Percentiles rank a stretch among this genome's conserved stretches.
Conservation (phyloP, 2,797 vertebrate species). For the Poecilia picta region DNA sequence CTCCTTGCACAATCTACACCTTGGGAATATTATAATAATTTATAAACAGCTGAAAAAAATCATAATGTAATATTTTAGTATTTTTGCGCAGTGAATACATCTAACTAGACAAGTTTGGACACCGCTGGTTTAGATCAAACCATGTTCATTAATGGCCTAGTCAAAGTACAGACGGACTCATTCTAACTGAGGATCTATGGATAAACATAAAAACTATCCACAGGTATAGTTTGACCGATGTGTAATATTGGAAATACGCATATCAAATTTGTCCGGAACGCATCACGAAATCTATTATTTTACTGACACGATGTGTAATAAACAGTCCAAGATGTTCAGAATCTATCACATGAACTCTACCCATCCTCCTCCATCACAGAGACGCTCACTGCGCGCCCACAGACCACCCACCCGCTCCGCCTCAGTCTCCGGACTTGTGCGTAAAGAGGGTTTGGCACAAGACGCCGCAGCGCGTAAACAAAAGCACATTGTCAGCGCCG, state of each 20-base stretch:
- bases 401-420: slow-evolving; percentile 2
- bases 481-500: slow-evolving; percentile 90
- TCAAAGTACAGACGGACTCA: neutral
- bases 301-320: neutral
- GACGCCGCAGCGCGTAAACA: slow-evolving; percentile 87
- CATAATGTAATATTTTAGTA: too few relatives aligned
- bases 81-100: too few relatives aligned
- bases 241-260: too few relatives aligned
- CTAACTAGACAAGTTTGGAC: neutral
- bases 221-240: neutral
- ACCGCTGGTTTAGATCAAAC: too few relatives aligned
- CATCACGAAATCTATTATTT: neutral
- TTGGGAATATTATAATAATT: too few relatives aligned
- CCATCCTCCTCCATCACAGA: neutral
- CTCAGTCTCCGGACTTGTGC: slow-evolving; percentile 40
- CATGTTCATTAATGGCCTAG: neutral
- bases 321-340: neutral
- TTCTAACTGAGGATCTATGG: neutral
- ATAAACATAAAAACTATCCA: neutral
- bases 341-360: neutral
- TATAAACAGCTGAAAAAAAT: too few relatives aligned
- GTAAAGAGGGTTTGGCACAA: slow-evolving; percentile 77
- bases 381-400: neutral
- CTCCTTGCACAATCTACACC: too few relatives aligned
- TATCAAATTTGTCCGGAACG: neutral